Evolutionary conservation across 2,888 invertebrate species (phyloP), one percentile per base, ranked within the genome.

Genomic region (Heteropelma amictum): DNA sequence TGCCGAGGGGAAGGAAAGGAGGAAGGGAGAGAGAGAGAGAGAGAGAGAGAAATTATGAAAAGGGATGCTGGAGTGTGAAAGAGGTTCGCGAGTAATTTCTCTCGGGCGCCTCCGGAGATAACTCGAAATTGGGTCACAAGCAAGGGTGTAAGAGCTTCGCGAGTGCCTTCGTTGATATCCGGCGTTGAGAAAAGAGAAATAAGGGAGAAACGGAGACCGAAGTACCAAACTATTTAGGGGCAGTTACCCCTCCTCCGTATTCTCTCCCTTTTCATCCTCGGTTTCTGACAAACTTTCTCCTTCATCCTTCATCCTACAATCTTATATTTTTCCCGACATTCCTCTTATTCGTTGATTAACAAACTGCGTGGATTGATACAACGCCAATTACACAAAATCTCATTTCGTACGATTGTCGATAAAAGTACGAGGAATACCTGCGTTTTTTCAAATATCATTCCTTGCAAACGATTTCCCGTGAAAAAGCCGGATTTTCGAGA

Each of bases 91-190:
- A 56, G 75, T 67, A 67, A 71, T 61, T 63, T 63, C 56, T 67
- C 67, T 71, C 47, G 60, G 67, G 71, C 56, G 67, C 67, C 71
- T 67, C 63, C 67, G 71, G 76, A 76, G 73, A 78, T 78, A 76
- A 76, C 67, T 73, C 60, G 64, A 76, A 78, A 78, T 78, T 78
- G 70, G 77, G 77, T 78, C 77, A 78, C 58, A 72, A 65, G 67
- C 70, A 54, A 49, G 35, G 72, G 72, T 63, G 47, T 56, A 56
- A 65, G 72, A 68, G 71, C 72, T 77, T 76, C 72, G 77, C 56
- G 63, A 72, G 70, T 67, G 63, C 69, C 58, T 74, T 30, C 69
- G 42, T 67, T 75, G 76, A 70, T 77, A 77, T 76, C 79, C 77
- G 75, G 51, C 33, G 53, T 67, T 45, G 54, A 23, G 42, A 21